Evolutionary conservation across 2,113 vertebrate species (phyloP), one percentile per base, ranked within the genome.

Genomic region (Origma solitaria): DNA sequence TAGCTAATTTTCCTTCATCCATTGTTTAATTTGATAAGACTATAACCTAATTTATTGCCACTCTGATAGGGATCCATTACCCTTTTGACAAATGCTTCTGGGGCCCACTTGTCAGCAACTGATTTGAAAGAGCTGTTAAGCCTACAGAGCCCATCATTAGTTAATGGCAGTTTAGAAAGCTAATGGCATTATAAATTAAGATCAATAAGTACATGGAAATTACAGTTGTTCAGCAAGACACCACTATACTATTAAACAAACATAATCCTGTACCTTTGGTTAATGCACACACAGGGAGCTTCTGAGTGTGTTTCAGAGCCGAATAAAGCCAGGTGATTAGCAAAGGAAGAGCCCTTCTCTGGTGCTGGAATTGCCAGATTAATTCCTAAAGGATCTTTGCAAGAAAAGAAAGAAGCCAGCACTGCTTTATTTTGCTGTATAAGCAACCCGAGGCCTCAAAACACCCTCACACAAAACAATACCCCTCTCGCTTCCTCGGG

Each of bases 181-280:
- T 98, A 98, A 98, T 98, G 97, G 97, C 96, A 98, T 98, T 98
- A 98, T 98, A 98, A 98, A 98, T 98, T 98, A 98, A 97, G 96
- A 98, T 98, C 98, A 98, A 98, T 98, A 98, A 98, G 97, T 97
- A 98, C 97, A 98, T 97, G 97, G 97, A 98, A 98, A 98, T 98
- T 98, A 98, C 96, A 98, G 97, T 97, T 97, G 97, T 98, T 97
- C 95, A 96, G 97, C 97, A 96, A 97, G 97, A 96, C 96, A 97
- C 90, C 90, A 75, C 95, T 95, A 53, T 97, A 94, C 98, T 98
- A 98, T 98, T 98, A 98, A 98, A 95, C 97, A 94, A 96, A 97
- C 94, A 97, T 90, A 96, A 97, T 96, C 86, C 86, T 66, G 66
- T 88, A 97, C 97, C 94, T 98, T 95, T 94, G 90, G 86, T 96